Evolutionary conservation across 2,113 vertebrate species (phyloP).

Genomic region (human): DNA sequence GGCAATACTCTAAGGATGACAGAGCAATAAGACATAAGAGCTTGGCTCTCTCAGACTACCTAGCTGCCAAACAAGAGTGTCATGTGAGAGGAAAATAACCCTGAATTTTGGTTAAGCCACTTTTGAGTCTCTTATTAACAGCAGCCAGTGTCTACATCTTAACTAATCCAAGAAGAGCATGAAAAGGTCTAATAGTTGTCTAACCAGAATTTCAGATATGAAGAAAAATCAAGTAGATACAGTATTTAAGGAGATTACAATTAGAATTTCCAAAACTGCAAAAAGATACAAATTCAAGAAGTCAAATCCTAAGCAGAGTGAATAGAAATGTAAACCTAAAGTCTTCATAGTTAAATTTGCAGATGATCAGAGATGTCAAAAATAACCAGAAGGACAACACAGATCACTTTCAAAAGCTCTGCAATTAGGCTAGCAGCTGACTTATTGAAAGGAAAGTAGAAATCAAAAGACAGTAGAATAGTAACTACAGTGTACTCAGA

Average conservation of each 20-base stretch:
- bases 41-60: neutral
- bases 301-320: neutral
- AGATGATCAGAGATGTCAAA: neutral
- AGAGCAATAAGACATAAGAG: neutral
- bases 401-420: constrained; percentile 35
- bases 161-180: neutral
- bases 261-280: constrained; percentile 33
- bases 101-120: neutral
- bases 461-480: neutral
- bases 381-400: neutral
- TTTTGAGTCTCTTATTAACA: neutral
- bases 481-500: neutral
- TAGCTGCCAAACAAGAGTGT: neutral
- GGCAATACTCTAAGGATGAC: neutral
- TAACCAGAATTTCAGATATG: constrained; percentile 12
- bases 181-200: neutral
- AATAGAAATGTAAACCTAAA: constrained; percentile 41
- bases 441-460: constrained; percentile 39
- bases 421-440: neutral
- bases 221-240: constrained; percentile 4
- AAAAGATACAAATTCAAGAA: constrained; percentile 9
- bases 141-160: neutral
- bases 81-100: neutral
- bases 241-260: constrained; percentile 17
- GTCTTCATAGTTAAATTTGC: neutral